Percentiles rank a stretch among this genome's conserved stretches.
phyloP scores from a whole-genome alignment of 2,888 invertebrate genomes.

The Tholera decimalis region DNA sequence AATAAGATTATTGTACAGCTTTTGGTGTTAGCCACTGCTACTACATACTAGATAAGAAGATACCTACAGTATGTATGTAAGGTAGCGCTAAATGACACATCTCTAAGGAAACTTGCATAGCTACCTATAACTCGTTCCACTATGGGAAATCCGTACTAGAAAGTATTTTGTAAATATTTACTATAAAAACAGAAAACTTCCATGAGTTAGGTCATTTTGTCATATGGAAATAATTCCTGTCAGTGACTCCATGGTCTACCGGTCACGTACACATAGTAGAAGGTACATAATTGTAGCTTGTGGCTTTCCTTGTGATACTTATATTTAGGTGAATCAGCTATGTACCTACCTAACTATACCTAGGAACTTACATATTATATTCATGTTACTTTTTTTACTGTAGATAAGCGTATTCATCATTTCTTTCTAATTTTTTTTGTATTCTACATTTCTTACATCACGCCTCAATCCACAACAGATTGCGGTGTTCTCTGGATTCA shows the following conservation, averaged over 20 bases:
- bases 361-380: no score
- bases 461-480: no score
- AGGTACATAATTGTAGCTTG: not conserved
- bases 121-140: not conserved
- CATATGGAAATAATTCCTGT: not conserved
- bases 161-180: constrained; percentile 50
- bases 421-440: no score
- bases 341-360: no score
- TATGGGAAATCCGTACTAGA: constrained; percentile 38
- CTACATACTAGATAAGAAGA: no score
- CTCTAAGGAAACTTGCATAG: not conserved
- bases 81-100: constrained; percentile 5
- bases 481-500: no score
- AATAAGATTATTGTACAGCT: no score
- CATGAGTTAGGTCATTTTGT: constrained; percentile 32
- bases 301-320: constrained; percentile 23
- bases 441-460: no score
- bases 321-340: not conserved
- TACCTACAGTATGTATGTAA: no score
- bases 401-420: no score
- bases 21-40: no score
- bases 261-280: constrained; percentile 43
- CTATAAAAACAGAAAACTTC: constrained; percentile 8
- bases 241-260: constrained; percentile 18
- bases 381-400: no score